Conservation (phyloP, 2,113 vertebrate species). For the Panthera tigris region DNA sequence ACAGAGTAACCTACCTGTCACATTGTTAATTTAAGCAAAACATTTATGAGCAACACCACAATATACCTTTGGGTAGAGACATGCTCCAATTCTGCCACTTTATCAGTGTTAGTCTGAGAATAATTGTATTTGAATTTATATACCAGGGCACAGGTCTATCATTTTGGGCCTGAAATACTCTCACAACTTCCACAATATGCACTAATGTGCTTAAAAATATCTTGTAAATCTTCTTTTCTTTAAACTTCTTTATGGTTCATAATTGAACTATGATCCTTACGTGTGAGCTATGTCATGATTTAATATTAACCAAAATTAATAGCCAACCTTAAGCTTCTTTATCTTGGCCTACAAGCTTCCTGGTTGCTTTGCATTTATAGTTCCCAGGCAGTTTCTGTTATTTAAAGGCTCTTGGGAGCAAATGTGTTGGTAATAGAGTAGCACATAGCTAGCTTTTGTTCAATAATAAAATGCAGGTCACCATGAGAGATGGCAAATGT, state of each 20-base stretch:
- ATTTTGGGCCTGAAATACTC: conserved; percentile 78
- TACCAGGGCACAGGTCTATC: conserved; percentile 73
- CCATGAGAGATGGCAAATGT: conserved; percentile 60
- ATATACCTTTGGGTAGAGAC: conserved; percentile 52
- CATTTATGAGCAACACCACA: neutral
- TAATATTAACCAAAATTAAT: conserved; percentile 84
- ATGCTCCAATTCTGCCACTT: conserved; percentile 52
- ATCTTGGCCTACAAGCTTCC: conserved; percentile 78
- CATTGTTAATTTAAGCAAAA: neutral
- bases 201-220: conserved; percentile 85
- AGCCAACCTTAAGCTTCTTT: conserved; percentile 83
- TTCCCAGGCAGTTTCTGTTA: conserved; percentile 66
- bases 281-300: conserved; percentile 84
- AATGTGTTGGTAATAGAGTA: conserved; percentile 75
- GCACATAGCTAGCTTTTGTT: conserved; percentile 69
- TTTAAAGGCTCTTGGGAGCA: conserved; percentile 74
- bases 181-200: conserved; percentile 83
- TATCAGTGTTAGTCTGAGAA: conserved; percentile 66
- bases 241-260: conserved; percentile 80
- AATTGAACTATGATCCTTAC: conserved; percentile 84
- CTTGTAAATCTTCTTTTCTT: conserved; percentile 83
- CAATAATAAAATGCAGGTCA: conserved; percentile 67
- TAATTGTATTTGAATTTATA: conserved; percentile 82
- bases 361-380: conserved; percentile 78
- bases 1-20: neutral